Evolutionary conservation across 2,797 vertebrate species (phyloP).

Genomic region (Tragelaphus oryx): DNA sequence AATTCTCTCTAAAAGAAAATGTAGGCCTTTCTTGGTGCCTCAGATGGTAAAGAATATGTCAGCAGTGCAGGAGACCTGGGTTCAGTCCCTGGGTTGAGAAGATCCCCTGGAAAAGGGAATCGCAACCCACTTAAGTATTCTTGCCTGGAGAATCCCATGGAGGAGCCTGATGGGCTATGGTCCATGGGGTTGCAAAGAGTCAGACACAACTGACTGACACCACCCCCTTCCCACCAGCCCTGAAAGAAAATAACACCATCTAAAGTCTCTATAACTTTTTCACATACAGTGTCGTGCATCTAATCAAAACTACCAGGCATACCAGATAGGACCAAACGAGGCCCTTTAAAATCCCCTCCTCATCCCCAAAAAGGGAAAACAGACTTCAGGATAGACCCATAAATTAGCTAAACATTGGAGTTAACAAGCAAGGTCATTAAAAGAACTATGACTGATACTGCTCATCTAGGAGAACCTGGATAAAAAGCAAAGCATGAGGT

Average conservation of each 20-base stretch:
- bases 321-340: background rate
- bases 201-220: background rate
- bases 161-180: background rate
- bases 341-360: background rate
- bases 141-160: background rate
- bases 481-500: constrained; percentile 85
- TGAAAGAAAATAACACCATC: background rate
- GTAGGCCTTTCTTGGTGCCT: background rate
- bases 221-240: background rate
- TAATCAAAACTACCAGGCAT: background rate
- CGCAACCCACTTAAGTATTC: background rate
- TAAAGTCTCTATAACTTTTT: background rate
- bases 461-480: constrained; percentile 91
- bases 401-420: background rate
- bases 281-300: background rate
- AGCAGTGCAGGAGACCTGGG: background rate
- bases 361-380: background rate
- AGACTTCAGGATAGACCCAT: background rate
- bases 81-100: background rate
- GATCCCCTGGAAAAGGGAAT: background rate
- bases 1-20: background rate
- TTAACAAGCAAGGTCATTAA: background rate
- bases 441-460: background rate
- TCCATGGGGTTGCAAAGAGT: background rate
- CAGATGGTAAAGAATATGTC: background rate